These are phyloP conservation scores for Cataglyphis hispanica DNA, from an alignment of 1,140 invertebrate species.

Conservation along the genomic window DNA sequence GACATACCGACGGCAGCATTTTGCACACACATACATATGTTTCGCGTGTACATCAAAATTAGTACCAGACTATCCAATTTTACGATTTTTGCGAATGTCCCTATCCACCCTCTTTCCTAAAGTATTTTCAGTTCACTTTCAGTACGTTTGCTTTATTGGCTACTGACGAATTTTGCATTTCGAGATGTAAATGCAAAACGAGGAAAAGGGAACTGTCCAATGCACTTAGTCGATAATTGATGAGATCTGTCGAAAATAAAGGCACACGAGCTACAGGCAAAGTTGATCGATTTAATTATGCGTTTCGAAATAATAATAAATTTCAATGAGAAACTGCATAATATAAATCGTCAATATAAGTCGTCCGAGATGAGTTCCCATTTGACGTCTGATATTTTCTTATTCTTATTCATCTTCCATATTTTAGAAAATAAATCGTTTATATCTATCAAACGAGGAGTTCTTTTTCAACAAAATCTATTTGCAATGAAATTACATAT, in stretches of 20 bases:
- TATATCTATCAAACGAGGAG: neutral
- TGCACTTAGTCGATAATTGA: neutral
- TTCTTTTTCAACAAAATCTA: neutral
- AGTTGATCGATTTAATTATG: neutral
- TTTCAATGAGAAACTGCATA: neutral
- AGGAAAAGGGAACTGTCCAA: neutral
- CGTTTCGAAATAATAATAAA: neutral
- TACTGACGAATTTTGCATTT: neutral
- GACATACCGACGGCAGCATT: neutral
- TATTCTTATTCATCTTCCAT: neutral
- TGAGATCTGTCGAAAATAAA: constrained; percentile 3
- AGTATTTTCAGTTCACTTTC: neutral
- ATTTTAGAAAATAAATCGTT: neutral
- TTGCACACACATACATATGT: neutral
- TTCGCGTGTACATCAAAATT: no score
- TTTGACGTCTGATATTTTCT: neutral
- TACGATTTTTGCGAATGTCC: constrained; percentile 32
- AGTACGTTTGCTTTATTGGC: constrained; percentile 2
- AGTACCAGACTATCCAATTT: neutral
- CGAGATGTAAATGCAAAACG: neutral
- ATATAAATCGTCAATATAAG: neutral
- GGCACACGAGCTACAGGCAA: neutral
- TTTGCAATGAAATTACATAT: neutral
- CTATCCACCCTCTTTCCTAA: neutral
- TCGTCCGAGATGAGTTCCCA: neutral